These are phyloP conservation scores for Zaprionus ornatus DNA, from an alignment of 1,140 invertebrate species.

Conservation along the genomic window DNA sequence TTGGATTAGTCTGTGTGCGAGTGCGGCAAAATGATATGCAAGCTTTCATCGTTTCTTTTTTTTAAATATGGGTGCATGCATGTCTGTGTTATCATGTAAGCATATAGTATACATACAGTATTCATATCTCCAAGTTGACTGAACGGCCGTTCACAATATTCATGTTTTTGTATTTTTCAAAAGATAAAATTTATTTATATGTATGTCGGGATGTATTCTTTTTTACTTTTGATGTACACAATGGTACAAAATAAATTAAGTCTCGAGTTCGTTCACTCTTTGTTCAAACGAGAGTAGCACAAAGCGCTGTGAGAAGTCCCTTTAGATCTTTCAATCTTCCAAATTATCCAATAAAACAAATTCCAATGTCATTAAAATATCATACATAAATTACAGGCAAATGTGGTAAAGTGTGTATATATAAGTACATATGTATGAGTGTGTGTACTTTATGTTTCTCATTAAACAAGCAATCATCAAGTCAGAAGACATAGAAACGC, in stretches of 20 bases:
- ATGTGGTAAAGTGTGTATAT: too few relatives aligned
- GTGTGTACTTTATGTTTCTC: background rate
- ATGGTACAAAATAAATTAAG: conserved; percentile 25
- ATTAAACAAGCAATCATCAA: conserved; percentile 46
- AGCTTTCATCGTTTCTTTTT: background rate
- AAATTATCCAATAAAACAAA: conserved; percentile 28
- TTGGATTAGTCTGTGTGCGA: background rate
- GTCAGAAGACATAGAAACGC: conserved; percentile 63
- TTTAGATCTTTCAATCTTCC: background rate
- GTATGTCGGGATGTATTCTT: conserved; percentile 7
- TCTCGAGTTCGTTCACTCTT: conserved; percentile 20
- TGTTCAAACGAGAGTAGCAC: background rate
- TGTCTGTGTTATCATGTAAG: background rate
- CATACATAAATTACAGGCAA: too few relatives aligned
- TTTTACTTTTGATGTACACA: background rate
- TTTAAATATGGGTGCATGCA: background rate
- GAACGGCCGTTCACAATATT: conserved; percentile 11
- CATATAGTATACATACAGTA: background rate
- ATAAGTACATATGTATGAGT: background rate
- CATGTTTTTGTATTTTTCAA: conserved; percentile 24
- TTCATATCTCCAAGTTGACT: conserved; percentile 23
- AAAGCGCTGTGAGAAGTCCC: background rate
- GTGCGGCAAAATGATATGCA: conserved; percentile 1
- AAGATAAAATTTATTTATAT: conserved; percentile 25
- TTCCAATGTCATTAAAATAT: conserved; percentile 16